A percentile compares a stretch with the other conserved stretches of the same genome.
phyloP scores from a whole-genome alignment of 2,888 invertebrate genomes.

The Ypsolopha sequella region DNA sequence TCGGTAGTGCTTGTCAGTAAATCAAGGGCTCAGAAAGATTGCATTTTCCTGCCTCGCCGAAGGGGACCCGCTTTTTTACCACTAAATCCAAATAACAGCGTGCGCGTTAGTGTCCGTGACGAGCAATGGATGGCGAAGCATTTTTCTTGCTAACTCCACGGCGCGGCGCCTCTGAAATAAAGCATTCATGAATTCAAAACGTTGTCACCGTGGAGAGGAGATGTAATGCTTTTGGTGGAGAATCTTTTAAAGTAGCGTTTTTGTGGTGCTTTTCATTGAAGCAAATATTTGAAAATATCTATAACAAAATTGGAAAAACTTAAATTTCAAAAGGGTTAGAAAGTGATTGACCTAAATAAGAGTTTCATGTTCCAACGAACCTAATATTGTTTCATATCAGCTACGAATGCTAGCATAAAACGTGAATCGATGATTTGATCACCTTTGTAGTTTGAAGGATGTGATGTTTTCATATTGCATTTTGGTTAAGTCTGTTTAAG shows the following conservation, averaged over 20 bases:
- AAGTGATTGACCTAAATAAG: no score
- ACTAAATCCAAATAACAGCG: constrained; percentile 37
- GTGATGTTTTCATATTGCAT: no score
- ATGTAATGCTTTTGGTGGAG: not conserved
- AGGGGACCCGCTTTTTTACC: constrained; percentile 41
- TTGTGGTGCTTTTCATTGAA: no score
- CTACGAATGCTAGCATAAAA: no score
- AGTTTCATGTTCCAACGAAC: no score
- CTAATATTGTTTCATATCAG: no score
- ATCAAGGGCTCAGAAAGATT: constrained; percentile 8
- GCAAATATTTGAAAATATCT: no score
- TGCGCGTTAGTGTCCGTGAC: constrained; percentile 62
- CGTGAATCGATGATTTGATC: no score
- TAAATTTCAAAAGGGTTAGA: no score
- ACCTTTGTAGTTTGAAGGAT: no score
- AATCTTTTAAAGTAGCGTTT: not conserved
- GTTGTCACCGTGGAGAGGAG: constrained; percentile 14
- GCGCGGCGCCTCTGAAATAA: constrained; percentile 53
- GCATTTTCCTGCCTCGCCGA: constrained; percentile 4
- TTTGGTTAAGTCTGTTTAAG: no score
- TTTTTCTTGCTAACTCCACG: constrained; percentile 57
- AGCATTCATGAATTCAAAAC: constrained; percentile 62
- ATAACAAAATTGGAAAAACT: no score
- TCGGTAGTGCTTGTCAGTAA: not conserved
- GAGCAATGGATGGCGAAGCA: constrained; percentile 58